Percentiles rank a stretch among this genome's conserved stretches.
Conservation (phyloP, 2,888 invertebrate species). For the Hesperia comma region DNA sequence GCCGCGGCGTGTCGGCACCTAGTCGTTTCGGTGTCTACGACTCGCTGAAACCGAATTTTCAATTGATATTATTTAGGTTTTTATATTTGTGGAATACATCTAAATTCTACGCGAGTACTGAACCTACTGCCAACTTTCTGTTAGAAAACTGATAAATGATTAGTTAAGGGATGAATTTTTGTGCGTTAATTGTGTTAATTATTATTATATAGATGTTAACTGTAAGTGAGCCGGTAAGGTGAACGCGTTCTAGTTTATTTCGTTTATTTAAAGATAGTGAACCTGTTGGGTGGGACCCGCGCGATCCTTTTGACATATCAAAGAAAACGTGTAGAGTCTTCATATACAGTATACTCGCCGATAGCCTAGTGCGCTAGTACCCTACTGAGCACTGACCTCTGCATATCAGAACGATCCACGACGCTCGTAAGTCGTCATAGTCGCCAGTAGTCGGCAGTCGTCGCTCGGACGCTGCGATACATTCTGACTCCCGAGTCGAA, state of each 20-base stretch:
- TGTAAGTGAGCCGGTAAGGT: constrained; percentile 74
- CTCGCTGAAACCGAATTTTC: constrained; percentile 67
- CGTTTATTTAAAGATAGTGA: constrained; percentile 74
- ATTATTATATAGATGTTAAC: constrained; percentile 69
- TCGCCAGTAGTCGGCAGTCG: no score
- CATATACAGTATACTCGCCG: constrained; percentile 43
- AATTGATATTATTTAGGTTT: constrained; percentile 72
- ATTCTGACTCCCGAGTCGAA: constrained; percentile 38
- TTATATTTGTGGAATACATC: constrained; percentile 56
- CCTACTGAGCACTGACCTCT: constrained; percentile 40
- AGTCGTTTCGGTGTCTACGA: constrained; percentile 41
- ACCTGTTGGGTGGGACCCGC: constrained; percentile 70
- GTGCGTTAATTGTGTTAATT: constrained; percentile 79
- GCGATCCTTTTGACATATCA: constrained; percentile 65
- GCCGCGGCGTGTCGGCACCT: no score
- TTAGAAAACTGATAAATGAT: constrained; percentile 56
- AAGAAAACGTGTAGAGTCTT: constrained; percentile 47
- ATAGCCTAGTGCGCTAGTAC: neutral
- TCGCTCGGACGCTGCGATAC: constrained; percentile 39
- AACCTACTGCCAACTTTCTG: constrained; percentile 80
- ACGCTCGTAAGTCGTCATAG: no score
- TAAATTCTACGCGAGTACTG: constrained; percentile 68
- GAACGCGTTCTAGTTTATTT: constrained; percentile 78
- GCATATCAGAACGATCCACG: constrained; percentile 61
- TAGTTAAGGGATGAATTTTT: constrained; percentile 68